These are phyloP conservation scores for Lucifuga dentata DNA, from an alignment of 2,113 vertebrate genomes.

Conservation along the genomic window DNA sequence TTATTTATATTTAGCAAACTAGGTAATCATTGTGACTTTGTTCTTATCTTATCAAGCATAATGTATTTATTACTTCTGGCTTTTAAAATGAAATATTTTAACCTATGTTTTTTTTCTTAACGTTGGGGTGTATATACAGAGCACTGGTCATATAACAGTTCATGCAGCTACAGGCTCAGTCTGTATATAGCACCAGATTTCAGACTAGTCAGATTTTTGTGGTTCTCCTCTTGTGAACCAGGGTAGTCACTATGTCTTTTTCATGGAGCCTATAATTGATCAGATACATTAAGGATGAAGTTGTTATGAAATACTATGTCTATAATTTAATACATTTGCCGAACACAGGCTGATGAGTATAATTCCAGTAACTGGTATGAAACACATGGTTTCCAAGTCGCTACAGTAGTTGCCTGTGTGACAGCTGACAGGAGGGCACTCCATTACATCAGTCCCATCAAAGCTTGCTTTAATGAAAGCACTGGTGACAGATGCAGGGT, in stretches of 20 bases:
- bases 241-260: slow-evolving; percentile 9
- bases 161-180: slow-evolving; percentile 20
- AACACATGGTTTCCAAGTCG: slow-evolving; percentile 47
- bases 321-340: slow-evolving; percentile 44
- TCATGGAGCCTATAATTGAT: slow-evolving; percentile 15
- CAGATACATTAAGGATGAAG: slow-evolving; percentile 3
- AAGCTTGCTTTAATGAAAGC: slow-evolving; percentile 69
- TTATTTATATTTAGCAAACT: slow-evolving; percentile 7
- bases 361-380: slow-evolving; percentile 55
- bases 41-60: neutral
- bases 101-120: slow-evolving; percentile 24
- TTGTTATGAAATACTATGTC: slow-evolving; percentile 7
- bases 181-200: slow-evolving; percentile 33
- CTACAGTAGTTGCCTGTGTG: slow-evolving; percentile 49
- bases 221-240: slow-evolving; percentile 18
- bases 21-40: neutral
- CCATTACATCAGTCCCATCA: slow-evolving; percentile 69
- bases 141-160: slow-evolving; percentile 43
- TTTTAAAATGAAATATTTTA: slow-evolving; percentile 17
- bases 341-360: slow-evolving; percentile 37
- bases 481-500: slow-evolving; percentile 64
- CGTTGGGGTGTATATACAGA: slow-evolving; percentile 38
- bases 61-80: slow-evolving; percentile 1
- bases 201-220: slow-evolving; percentile 3
- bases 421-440: slow-evolving; percentile 64